Conservation (phyloP, 2,113 vertebrate species). For the human region GRCh38 chr9:28534501-28535000, state of each 20-base stretch:
- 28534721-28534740: constrained; percentile 26
- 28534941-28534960: not conserved
- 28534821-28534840: not conserved
- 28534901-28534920: not conserved
- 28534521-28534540: not conserved
- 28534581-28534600: not conserved
- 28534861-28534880: not conserved
- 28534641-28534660: not conserved
- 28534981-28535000: not conserved
- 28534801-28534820: not conserved
- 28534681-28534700: not conserved
- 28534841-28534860: not conserved
- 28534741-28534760: not conserved
- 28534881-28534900: not conserved
- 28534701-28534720: constrained; percentile 42
- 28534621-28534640: constrained; percentile 18
- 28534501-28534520: not conserved
- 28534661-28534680: constrained; percentile 6
- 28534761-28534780: not conserved
- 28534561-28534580: constrained; percentile 17
- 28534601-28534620: not conserved
- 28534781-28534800: constrained; percentile 31
- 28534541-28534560: not conserved
- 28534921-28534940: not conserved
- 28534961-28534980: not conserved